These are phyloP conservation scores for Siniperca scherzeri DNA, from an alignment of 2,797 vertebrate species.

Conservation along the genomic window DNA sequence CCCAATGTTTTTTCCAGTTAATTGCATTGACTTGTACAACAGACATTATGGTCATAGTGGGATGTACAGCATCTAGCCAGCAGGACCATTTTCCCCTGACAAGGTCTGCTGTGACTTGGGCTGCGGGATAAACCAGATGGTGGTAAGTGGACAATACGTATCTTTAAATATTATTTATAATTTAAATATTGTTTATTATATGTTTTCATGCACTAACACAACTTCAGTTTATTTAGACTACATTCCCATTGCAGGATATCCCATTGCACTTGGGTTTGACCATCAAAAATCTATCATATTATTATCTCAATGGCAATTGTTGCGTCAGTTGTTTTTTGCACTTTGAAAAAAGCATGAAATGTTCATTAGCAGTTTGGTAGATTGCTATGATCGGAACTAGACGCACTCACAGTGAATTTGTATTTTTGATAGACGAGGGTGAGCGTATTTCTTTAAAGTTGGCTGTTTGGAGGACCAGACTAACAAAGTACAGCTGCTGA, in stretches of 20 bases:
- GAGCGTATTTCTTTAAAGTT: background rate
- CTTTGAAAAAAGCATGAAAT: no score
- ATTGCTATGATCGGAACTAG: background rate
- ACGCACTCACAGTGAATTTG: background rate
- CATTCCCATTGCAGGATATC: background rate
- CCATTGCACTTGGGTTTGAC: background rate
- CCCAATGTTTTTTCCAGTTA: constrained; percentile 62
- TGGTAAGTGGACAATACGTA: constrained; percentile 25
- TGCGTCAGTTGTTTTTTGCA: no score
- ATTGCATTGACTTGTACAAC: constrained; percentile 80
- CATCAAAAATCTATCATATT: background rate
- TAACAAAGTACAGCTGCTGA: background rate
- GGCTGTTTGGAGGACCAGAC: background rate
- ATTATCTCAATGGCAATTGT: background rate
- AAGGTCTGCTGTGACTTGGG: no score
- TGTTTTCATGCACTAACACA: background rate
- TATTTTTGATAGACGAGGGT: background rate
- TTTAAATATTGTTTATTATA: background rate
- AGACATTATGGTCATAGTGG: constrained; percentile 73
- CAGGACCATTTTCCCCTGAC: constrained; percentile 21
- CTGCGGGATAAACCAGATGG: no score
- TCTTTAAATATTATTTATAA: background rate
- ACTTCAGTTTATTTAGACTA: background rate
- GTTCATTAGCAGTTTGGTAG: background rate
- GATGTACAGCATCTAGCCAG: constrained; percentile 83